Base-by-base conservation (phyloP, 2,888 invertebrate genomes). In the Cerceris rybyensis region DNA sequence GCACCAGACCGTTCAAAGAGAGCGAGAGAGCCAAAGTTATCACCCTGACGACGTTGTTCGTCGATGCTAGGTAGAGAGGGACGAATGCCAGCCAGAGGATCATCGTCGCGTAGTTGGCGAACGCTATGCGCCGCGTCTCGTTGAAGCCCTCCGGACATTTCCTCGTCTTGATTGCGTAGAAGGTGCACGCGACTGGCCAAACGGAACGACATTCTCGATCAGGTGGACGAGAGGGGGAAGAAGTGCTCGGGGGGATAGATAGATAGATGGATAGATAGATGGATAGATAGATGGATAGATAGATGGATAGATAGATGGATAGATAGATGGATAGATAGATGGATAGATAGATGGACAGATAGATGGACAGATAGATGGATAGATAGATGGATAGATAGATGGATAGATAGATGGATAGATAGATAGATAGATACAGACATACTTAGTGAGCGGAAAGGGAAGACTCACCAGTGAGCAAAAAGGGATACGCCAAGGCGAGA, bases 71-170 rank as follows among this genome's bases (percentile, higher is more conserved):
- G 83, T 94, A 94, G 0, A 94, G 91, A 0, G 94, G 94, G 0
- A 94, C 93, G 83, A 94, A 94, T 0, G 94, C 94, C 66, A 94
- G 88, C 94, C 94, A 94, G 17, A 94, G 91, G 46, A 94, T 92
- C 83, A 93, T 93, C 28, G 94, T 94, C 0, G 94, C 94, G 88
- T 94, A 94, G 84, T 93, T 94, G 13, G 94, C 94, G 87, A 94
- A 94, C 7, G 93, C 93, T 70, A 94, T 93, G 86, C 93, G 93
- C 9, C 94, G 92, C 0, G 94, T 93, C 88, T 94, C 94, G 88
- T 94, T 94, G 89, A 94, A 94, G 0, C 94, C 94, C 74, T 93
- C 94, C 0, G 94, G 94, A 79, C 94, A 94, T 85, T 94, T 94
- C 64, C 94, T 88, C 7, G 94, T 94, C 86, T 93, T 93, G 72